phyloP scores from a whole-genome alignment of 2,888 invertebrate species.

The Formica aserva region DNA sequence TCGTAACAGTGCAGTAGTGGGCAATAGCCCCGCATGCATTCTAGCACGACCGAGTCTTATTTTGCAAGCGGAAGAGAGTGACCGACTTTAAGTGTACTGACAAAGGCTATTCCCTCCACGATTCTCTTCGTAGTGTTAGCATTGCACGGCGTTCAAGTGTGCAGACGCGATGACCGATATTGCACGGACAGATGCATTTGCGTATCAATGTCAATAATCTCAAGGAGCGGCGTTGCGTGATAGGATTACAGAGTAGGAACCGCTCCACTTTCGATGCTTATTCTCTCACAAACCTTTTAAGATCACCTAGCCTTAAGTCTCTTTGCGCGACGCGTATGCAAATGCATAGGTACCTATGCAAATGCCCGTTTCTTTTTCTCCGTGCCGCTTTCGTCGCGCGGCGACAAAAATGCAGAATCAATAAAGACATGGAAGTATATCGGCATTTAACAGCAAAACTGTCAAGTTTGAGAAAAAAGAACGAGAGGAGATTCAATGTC shows the following conservation, averaged over 20 bases:
- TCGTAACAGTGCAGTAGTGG: neutral
- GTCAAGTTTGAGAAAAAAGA: neutral
- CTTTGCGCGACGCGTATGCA: slow-evolving; percentile 17
- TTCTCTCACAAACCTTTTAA: slow-evolving; percentile 14
- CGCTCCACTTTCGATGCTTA: slow-evolving; percentile 46
- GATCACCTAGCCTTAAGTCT: slow-evolving; percentile 30
- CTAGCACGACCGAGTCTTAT: slow-evolving; percentile 46
- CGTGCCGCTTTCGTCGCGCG: neutral
- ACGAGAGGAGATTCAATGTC: neutral
- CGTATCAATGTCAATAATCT: slow-evolving; percentile 64
- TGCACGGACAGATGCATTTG: slow-evolving; percentile 57
- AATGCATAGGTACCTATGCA: slow-evolving; percentile 12
- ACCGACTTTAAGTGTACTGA: slow-evolving; percentile 57
- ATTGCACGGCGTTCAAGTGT: neutral
- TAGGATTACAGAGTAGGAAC: slow-evolving; percentile 46
- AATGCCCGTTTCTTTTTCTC: slow-evolving; percentile 3
- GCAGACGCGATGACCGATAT: slow-evolving; percentile 50
- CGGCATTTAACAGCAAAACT: neutral
- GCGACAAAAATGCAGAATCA: slow-evolving; percentile 8
- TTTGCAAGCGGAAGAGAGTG: slow-evolving; percentile 61
- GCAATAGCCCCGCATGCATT: slow-evolving; percentile 17
- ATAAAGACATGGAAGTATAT: neutral
- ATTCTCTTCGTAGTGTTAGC: slow-evolving; percentile 22
- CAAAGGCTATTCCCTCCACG: slow-evolving; percentile 50
- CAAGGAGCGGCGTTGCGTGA: slow-evolving; percentile 28